Evolutionary conservation across 92 coral and sea anemone genomes (phyloP), one percentile per base, ranked within the genome.

Genomic region (Plumapathes pennacea): DNA sequence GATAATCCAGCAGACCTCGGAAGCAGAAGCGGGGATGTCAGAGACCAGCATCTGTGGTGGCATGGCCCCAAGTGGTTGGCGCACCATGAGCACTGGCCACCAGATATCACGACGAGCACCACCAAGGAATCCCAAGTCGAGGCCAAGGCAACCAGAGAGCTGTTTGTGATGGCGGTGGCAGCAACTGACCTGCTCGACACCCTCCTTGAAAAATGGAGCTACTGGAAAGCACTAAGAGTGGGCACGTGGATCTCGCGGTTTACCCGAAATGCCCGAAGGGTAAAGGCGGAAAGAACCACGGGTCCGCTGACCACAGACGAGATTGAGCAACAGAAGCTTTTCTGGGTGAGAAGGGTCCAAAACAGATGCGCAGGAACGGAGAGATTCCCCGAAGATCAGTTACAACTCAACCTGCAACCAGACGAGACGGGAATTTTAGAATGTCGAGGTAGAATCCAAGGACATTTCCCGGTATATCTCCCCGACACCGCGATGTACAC

Each of bases 1-100:
- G 78, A 33, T 26, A 71, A 59, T 38, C 61, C 71, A 4, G 79
- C 55, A 38, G 64, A 72, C 20, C 71, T 72, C 0, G 79, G 62
- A 60, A 38, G 71, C 42, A 62, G 71, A 1, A 50, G 79, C 44
- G 79, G 79, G 8, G 37, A 18, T 17, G 63, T 72, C 2, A 14
- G 39, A 30, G 50, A 40, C 5, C 38, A 40, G 19, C 28, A 42
- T 22, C 28, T 62, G 17, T 63, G 66, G 64, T 73, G 72, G 72
- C 31, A 32, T 9, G 66, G 81, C 23, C 81, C 81, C 4, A 25
- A 26, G 10, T 72, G 71, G 80, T 18, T 61, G n/a, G 38, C 63
- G 12, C 51, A 72, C 27, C 25, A 18, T 38, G 52, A 40, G 17
- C 25, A 3, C 25, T 74, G 73, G 58, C 51, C 55, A 31, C 10